These are phyloP conservation scores for Neolamprologus longior DNA, from an alignment of 2,113 vertebrate genomes.

Conservation along the genomic window DNA sequence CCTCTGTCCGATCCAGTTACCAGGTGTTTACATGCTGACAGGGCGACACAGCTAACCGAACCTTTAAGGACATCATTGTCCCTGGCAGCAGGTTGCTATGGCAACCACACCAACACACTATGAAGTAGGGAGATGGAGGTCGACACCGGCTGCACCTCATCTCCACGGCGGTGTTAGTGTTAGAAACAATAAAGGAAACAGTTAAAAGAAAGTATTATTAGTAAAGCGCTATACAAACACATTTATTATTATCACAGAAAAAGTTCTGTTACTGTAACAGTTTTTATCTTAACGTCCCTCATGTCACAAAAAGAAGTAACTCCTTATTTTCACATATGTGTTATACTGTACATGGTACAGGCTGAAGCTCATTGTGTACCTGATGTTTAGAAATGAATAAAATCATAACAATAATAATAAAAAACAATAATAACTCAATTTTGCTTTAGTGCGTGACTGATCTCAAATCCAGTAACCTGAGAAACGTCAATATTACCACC, in stretches of 20 bases:
- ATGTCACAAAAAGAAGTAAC: fast-evolving
- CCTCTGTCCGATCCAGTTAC: not conserved
- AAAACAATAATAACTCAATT: not conserved
- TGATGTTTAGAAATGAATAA: not conserved
- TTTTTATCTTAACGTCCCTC: fast-evolving
- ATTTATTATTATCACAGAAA: not conserved
- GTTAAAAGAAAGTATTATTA: not conserved
- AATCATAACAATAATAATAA: not conserved
- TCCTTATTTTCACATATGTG: fast-evolving
- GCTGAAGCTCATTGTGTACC: not conserved
- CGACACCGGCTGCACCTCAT: not conserved
- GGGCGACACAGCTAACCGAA: not conserved
- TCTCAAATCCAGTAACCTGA: not conserved
- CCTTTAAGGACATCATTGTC: not conserved
- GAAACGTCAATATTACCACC: not conserved
- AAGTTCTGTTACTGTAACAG: not conserved
- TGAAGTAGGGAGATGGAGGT: not conserved
- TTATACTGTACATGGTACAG: not conserved
- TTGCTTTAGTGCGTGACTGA: fast-evolving
- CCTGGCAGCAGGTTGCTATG: not conserved
- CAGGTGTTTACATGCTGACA: not conserved
- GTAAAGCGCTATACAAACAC: fast-evolving
- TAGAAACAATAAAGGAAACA: not conserved
- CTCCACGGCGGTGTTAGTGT: not conserved
- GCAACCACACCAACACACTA: not conserved